Base-by-base conservation (phyloP, 2,113 vertebrate species). In the Paraplagusia blochii region DNA sequence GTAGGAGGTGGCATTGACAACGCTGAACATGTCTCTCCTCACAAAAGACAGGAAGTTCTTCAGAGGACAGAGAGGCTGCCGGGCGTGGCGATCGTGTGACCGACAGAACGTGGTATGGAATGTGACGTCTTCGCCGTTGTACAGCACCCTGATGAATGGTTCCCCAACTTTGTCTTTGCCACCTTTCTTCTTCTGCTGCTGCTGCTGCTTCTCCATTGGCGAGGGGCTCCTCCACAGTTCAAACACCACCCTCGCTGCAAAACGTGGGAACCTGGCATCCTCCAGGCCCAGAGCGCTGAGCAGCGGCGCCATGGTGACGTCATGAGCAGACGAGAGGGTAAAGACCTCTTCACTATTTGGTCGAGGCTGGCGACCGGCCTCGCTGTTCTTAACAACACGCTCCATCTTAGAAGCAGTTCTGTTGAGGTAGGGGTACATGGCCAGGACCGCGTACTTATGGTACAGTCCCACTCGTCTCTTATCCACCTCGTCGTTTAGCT, bases 231-330 rank as follows among this genome's bases (percentile, higher is more conserved):
- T 93, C 96, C 96, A 99, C 53, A 99, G 77, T 85, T 99, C 97
- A 53, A 99, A 96, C 58, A 95, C 92, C 44, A 99, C 78, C 46
- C 97, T 92, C n/a, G 97, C 95, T 0, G 95, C 97, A 55, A 97
- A 99, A 13, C 94, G 88, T 0, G 97, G 97, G 79, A 98, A 97
- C 39, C 88, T 90, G 56, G 94, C 94, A 61, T 93, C 90, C 2
- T 90, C 86, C 47, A 99, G 85, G 17, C 97, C 96, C 68, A 99
- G 83, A 67, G 97, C 95, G 67, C 94, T 97, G 15, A 99, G 93
- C 76, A 98, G 47, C 0, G 97, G 97, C 0, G 94, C 95, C 89
- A 99, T 61, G 0, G 95, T 99, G 60, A 98, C 94, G 3, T 99
- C 96, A 0, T 99, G 97, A 7, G 94, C 96, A 0, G 97, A 98